Conservation (phyloP, 1,140 invertebrate species). For the Lepidostoma basale region DNA sequence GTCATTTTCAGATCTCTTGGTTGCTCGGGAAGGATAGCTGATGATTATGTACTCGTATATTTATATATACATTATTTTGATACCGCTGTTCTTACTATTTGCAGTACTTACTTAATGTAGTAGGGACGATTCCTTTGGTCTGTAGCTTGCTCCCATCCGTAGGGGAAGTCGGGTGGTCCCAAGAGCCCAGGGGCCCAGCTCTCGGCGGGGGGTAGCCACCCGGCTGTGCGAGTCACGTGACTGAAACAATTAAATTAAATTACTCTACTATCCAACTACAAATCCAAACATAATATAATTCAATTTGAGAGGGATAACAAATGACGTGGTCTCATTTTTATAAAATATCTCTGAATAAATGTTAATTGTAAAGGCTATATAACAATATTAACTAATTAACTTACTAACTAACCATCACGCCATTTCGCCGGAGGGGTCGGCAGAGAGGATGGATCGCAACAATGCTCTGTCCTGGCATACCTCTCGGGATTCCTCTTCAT, state of each 20-base stretch:
- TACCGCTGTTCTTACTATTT: neutral
- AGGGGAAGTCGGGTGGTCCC: constrained; percentile 69
- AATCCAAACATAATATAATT: neutral
- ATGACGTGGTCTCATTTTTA: neutral
- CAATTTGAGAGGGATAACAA: neutral
- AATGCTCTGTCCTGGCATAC: no score
- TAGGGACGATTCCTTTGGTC: constrained; percentile 81
- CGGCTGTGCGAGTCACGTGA: constrained; percentile 77
- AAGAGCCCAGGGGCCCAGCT: constrained; percentile 68
- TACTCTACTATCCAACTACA: neutral
- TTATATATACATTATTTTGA: no score
- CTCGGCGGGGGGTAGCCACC: constrained; percentile 85
- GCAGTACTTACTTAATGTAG: constrained; percentile 82
- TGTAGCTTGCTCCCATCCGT: constrained; percentile 87
- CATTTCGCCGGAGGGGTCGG: no score
- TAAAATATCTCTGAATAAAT: neutral
- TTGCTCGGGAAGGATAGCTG: no score
- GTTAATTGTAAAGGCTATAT: neutral
- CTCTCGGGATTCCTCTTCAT: no score
- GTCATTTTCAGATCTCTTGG: no score
- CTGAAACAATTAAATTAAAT: constrained; percentile 64
- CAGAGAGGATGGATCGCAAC: no score
- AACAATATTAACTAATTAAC: no score
- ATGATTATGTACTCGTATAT: no score
- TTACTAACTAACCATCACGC: no score